These are phyloP conservation scores for Sebastes itinus DNA, from an alignment of 2,797 vertebrate species.

Conservation along the genomic window DNA sequence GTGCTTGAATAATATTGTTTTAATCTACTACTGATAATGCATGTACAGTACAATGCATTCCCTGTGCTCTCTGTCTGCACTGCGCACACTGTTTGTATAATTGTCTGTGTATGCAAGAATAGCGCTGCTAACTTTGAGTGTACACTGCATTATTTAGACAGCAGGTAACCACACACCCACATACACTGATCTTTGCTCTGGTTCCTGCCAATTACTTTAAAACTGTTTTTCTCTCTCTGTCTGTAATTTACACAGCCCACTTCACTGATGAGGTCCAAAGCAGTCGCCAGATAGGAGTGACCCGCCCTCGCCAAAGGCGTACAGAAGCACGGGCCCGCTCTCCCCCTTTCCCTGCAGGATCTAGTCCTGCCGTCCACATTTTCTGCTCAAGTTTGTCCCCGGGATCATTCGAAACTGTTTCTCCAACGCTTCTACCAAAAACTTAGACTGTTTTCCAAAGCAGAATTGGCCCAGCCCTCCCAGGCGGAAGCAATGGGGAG, in stretches of 20 bases:
- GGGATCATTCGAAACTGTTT: conserved; percentile 95
- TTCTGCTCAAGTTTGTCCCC: conserved; percentile 79
- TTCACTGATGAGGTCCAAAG: conserved; percentile 79
- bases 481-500: conserved; percentile 94
- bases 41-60: background rate
- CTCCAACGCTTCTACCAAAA: conserved; percentile 98
- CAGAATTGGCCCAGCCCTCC: conserved; percentile 89
- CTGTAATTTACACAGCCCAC: conserved; percentile 71
- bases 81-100: background rate
- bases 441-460: conserved; percentile 98
- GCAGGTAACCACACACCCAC: conserved; percentile 61
- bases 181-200: conserved; percentile 45
- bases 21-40: conserved; percentile 4
- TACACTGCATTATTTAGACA: conserved; percentile 65
- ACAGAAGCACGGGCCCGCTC: conserved; percentile 33
- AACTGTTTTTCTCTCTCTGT: conserved; percentile 56
- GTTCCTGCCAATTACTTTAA: conserved; percentile 65
- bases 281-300: conserved; percentile 79
- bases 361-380: conserved; percentile 65
- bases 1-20: conserved; percentile 14
- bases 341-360: conserved; percentile 36
- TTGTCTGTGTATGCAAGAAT: conserved; percentile 4
- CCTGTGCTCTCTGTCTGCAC: background rate
- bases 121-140: conserved; percentile 24
- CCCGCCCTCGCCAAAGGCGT: conserved; percentile 42